These are phyloP conservation scores for Xenops minutus DNA, from an alignment of 2,797 vertebrate genomes.

Conservation along the genomic window DNA sequence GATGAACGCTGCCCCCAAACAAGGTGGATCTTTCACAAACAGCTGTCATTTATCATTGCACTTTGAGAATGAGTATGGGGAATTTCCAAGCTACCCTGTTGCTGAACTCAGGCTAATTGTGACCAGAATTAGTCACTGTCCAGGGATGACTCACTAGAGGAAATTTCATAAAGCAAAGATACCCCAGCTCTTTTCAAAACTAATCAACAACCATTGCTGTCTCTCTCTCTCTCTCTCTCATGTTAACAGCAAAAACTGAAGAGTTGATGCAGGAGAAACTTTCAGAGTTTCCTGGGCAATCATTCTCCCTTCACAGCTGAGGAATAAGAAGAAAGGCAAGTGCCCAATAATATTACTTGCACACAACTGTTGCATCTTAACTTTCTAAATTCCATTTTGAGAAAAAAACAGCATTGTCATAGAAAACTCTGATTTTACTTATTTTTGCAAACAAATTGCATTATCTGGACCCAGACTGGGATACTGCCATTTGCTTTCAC, in stretches of 20 bases:
- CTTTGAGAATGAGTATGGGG: background rate
- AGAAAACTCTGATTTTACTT: background rate
- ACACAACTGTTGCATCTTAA: background rate
- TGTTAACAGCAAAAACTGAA: background rate
- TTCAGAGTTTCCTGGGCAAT: background rate
- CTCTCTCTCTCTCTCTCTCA: background rate
- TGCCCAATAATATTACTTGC: background rate
- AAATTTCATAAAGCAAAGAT: background rate
- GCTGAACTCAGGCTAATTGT: background rate
- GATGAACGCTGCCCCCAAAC: background rate
- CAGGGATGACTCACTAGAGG: background rate
- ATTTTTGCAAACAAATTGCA: background rate
- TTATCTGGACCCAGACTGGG: background rate
- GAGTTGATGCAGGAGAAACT: background rate
- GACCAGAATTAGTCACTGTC: background rate
- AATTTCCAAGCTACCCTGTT: background rate
- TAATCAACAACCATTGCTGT: background rate
- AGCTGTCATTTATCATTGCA: background rate
- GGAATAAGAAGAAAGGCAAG: background rate
- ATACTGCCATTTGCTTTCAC: slow-evolving; percentile 59
- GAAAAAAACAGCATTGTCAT: background rate
- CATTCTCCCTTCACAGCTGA: background rate
- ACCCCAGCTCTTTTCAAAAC: background rate
- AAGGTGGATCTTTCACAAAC: background rate
- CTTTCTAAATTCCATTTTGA: background rate